A percentile compares a stretch with the other conserved stretches of the same genome.
Evolutionary conservation across 1,140 invertebrate genomes (phyloP).

Genomic region (Drosophila pseudoobscura): DNA sequence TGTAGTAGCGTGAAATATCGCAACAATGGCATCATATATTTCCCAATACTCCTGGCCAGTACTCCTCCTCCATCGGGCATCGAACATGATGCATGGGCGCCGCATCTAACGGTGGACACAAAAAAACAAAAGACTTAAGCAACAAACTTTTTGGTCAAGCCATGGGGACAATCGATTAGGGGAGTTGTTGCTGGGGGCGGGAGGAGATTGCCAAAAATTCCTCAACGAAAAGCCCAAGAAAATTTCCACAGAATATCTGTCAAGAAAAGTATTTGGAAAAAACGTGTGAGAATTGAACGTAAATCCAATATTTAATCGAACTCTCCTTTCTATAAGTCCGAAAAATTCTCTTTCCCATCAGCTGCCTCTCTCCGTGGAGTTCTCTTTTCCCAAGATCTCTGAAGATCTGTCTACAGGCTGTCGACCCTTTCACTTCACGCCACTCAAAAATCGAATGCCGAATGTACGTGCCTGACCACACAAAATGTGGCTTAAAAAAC

Average conservation of each 20-base stretch:
- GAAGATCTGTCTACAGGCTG: constrained; percentile 53
- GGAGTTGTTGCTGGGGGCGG: constrained; percentile 8
- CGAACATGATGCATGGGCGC: constrained; percentile 62
- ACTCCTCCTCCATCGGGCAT: constrained; percentile 58
- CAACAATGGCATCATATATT: constrained; percentile 77
- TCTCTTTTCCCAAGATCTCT: constrained; percentile 19
- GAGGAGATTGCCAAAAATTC: neutral
- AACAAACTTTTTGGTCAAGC: constrained; percentile 48
- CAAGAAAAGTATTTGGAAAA: too few species aligned
- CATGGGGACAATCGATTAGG: constrained; percentile 14
- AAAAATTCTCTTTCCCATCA: too few species aligned
- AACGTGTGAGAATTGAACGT: too few species aligned
- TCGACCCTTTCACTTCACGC: constrained; percentile 76
- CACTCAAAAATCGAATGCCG: constrained; percentile 60
- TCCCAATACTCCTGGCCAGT: constrained; percentile 26
- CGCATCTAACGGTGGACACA: constrained; percentile 54
- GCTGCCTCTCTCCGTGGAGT: too few species aligned
- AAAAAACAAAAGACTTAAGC: constrained; percentile 65
- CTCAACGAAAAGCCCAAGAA: neutral
- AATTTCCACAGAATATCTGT: neutral
- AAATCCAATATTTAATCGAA: neutral
- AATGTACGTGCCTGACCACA: constrained; percentile 70
- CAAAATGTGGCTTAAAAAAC: constrained; percentile 64
- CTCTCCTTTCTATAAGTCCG: neutral
- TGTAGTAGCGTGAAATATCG: constrained; percentile 62